phyloP scores from a whole-genome alignment of 1,140 invertebrate species.

The Nasonia vitripennis region DNA sequence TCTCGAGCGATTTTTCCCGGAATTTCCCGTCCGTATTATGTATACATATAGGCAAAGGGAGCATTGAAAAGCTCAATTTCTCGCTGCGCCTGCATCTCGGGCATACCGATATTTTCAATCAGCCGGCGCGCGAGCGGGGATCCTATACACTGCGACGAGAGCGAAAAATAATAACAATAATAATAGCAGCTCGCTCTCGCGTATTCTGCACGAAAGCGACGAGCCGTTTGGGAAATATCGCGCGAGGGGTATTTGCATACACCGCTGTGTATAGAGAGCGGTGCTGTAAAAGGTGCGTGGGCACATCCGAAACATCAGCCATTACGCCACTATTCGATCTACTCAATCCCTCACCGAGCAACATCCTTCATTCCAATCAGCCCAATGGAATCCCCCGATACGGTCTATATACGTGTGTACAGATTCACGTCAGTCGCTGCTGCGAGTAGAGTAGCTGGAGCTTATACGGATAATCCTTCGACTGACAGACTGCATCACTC shows the following conservation, averaged over 20 bases:
- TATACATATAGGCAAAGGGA: background rate
- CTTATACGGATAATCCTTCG: background rate
- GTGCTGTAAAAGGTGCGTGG: too few relatives aligned
- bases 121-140: background rate
- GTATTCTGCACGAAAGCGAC: background rate
- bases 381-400: too few relatives aligned
- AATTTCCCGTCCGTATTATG: background rate
- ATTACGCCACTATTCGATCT: too few relatives aligned
- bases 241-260: background rate
- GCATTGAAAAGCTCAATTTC: constrained; percentile 28
- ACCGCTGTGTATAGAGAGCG: too few relatives aligned
- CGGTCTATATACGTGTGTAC: too few relatives aligned
- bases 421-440: too few relatives aligned
- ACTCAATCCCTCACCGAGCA: too few relatives aligned
- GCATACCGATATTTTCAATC: constrained; percentile 46
- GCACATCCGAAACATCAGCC: too few relatives aligned
- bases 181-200: background rate
- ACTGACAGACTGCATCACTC: background rate
- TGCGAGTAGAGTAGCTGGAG: background rate
- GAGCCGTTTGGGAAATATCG: background rate
- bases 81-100: background rate
- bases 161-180: constrained; percentile 2
- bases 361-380: too few relatives aligned
- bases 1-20: background rate
- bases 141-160: background rate